Evolutionary conservation across 2,888 invertebrate genomes (phyloP).

Genomic region (Torymus texanus): DNA sequence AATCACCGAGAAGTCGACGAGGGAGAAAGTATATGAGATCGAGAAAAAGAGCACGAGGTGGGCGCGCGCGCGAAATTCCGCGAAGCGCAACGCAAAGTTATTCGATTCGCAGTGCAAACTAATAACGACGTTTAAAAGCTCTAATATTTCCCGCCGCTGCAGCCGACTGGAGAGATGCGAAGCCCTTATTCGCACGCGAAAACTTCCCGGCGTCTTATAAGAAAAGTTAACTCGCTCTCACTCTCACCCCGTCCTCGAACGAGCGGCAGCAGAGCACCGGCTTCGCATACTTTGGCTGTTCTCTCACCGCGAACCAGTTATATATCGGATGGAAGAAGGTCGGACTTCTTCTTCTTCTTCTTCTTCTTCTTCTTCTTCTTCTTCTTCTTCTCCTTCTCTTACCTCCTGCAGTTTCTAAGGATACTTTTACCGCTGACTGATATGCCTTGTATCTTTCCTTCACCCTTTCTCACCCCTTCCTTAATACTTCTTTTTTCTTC

Average conservation of each 20-base stretch:
- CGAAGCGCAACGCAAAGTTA: conserved; percentile 62
- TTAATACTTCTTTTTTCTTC: background rate
- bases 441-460: conserved; percentile 6
- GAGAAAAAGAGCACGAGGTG: too few species aligned
- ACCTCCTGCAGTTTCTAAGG: conserved; percentile 21
- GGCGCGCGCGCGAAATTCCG: background rate
- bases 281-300: conserved; percentile 29
- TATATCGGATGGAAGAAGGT: background rate
- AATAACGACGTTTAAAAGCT: conserved; percentile 72
- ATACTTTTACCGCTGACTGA: conserved; percentile 37
- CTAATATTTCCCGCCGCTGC: conserved; percentile 67
- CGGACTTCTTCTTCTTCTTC: conserved; percentile 27
- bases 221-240: conserved; percentile 70
- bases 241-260: conserved; percentile 51
- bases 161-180: conserved; percentile 58
- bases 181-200: conserved; percentile 67
- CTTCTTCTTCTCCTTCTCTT: conserved; percentile 15
- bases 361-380: conserved; percentile 20
- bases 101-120: conserved; percentile 69
- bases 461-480: too few species aligned
- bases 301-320: conserved; percentile 17
- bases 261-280: background rate
- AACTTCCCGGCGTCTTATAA: conserved; percentile 72
- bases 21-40: too few species aligned
- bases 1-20: too few species aligned